Evolutionary conservation across 1,140 invertebrate genomes (phyloP), one percentile per base, ranked within the genome.

Genomic region (Drosophila eugracilis): DNA sequence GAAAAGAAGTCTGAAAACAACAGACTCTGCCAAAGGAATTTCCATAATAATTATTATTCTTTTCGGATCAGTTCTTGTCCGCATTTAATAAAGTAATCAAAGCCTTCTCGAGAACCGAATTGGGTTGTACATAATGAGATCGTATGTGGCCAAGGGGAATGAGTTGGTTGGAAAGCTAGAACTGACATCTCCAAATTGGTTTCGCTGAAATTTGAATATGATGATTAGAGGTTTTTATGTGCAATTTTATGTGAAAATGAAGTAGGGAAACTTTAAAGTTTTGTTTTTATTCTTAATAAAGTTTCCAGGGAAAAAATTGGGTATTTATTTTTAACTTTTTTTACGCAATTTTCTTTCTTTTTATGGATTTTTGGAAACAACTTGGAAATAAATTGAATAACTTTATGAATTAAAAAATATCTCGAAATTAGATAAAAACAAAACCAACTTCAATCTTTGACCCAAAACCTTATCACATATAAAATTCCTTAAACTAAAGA

Each of bases 51-150:
- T 85, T 81, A 75, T 75, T 70, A 72, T 62, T 86, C 71, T 53
- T 74, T 81, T 84, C 65, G 67, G 73, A 62, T 75, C 85, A 63
- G 77, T 58, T 71, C 66, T 84, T 80, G 80, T 86, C 67, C 81
- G 78, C 80, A 70, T 58, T 67, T 81, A 86, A 86, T 86, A 85
- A 86, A 86, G 81, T 88, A 86, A 86, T 86, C 81, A 86, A 86
- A 81, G 75, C 62, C 50, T 50, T 72, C 69, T 71, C 42, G 44
- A 67, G 62, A 53, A 69, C 63, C 36, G 47, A 69, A 67, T 67
- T 67, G 60, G 63, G 37, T 67, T 67, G 62, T 67, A 32, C 60
- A 44, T 67, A 67, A 67, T 67, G 60, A 58, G 50, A 26, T 49
- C 34, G 17, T n/a, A n/a, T 17, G 9, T 30, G 58, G 49, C 63